Conservation (phyloP, 2,888 invertebrate genomes). For the Oscheius myriophilus region DNA sequence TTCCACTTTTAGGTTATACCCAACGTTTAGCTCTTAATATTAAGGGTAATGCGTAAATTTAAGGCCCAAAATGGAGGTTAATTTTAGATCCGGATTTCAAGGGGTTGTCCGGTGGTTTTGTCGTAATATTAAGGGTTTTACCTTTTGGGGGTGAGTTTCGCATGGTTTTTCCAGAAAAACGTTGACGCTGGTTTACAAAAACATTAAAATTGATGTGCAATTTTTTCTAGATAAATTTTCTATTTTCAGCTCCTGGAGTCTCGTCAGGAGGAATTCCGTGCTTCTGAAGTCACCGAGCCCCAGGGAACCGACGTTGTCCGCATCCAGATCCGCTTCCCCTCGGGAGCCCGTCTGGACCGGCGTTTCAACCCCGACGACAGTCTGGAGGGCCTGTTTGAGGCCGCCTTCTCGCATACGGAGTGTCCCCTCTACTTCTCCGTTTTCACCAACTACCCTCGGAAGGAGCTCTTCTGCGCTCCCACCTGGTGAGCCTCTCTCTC, state of each 20-base stretch:
- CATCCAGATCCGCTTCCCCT: constrained; percentile 89
- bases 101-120: too few species aligned
- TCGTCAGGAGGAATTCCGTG: constrained; percentile 29
- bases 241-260: neutral
- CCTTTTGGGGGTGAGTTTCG: too few species aligned
- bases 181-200: too few species aligned
- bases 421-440: constrained; percentile 81
- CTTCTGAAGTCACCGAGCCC: constrained; percentile 12
- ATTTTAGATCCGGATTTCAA: too few species aligned
- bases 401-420: constrained; percentile 91
- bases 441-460: constrained; percentile 50
- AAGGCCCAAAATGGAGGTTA: too few species aligned
- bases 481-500: constrained; percentile 44
- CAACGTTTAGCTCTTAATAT: too few species aligned
- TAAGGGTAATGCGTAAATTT: too few species aligned
- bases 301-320: constrained; percentile 79
- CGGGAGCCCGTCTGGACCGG: constrained; percentile 86
- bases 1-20: too few species aligned
- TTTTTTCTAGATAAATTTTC: neutral
- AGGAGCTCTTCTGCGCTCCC: constrained; percentile 54
- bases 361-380: constrained; percentile 85
- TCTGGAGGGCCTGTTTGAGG: constrained; percentile 89
- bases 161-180: too few species aligned
- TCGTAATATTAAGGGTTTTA: too few species aligned
- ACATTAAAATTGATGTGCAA: too few species aligned